Base-by-base conservation (phyloP, 2,113 vertebrate genomes). In the Oxygymnocypris stewartii region DNA sequence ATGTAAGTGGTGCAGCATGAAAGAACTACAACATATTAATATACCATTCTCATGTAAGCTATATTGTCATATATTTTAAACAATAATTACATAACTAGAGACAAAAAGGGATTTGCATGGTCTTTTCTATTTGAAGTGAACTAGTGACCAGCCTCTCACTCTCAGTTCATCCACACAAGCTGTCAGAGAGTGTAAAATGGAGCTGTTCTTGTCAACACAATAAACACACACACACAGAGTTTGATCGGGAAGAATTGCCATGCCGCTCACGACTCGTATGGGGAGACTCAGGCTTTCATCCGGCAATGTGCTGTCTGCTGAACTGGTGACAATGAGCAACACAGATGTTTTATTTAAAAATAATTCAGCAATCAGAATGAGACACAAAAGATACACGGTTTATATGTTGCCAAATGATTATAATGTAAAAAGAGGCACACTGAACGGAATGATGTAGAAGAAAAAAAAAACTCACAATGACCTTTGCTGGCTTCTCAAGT, bases 241-340 rank as follows among this genome's bases (percentile, higher is more conserved):
- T 42, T 13, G 42, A 76, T 42, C 12, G 44, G 42, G 31, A n/a
- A 7, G 31, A 20, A 73, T 84, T 84, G 35, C n/a, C 44, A 84
- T 84, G 63, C 63, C 35, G 3, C 84, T 86, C 44, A 79, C 47
- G 44, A 71, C 14, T 71, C 28, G 25, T 28, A 18, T 49, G 47
- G 35, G 82, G 57, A 86, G 57, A 54, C n/a, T 13, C 44, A 73
- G 61, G 63, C 44, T 86, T 86, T 81, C 71, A 85, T 74, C 67
- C 54, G 35, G 63, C 51, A 8, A 54, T 77, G 59, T 49, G 31
- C 77, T 80, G 77, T 86, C 78, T 83, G 40, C 71, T 79, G 61
- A 35, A 51, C 67, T 76, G 54, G 73, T 54, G 67, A 61, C 54
- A 77, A 57, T 51, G 40, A 16, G 20, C 67, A 28, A 31, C 69